These are phyloP conservation scores for Dichetophora obliterata DNA, from an alignment of 2,888 invertebrate species.

Conservation along the genomic window DNA sequence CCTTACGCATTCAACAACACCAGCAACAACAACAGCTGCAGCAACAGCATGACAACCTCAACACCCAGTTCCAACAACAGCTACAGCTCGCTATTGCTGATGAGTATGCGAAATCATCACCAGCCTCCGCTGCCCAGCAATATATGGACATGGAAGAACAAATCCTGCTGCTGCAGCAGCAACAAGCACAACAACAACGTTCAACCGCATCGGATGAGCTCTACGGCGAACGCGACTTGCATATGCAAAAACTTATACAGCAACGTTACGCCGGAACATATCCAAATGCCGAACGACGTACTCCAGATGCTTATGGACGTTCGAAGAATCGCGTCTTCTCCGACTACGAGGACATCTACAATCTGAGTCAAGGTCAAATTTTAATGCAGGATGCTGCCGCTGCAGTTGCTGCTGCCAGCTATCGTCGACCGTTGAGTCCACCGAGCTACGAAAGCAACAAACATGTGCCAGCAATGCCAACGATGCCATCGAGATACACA, in stretches of 20 bases:
- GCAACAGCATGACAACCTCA: constrained; percentile 60
- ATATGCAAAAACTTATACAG: constrained; percentile 68
- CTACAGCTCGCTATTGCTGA: constrained; percentile 66
- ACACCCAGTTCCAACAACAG: constrained; percentile 64
- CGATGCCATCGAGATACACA: constrained; percentile 66
- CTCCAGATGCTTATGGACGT: constrained; percentile 86
- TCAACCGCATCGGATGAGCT: constrained; percentile 62
- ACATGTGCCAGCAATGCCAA: constrained; percentile 66
- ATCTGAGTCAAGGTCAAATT: constrained; percentile 65
- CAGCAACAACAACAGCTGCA: constrained; percentile 57
- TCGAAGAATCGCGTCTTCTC: constrained; percentile 72
- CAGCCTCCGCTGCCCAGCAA: constrained; percentile 43
- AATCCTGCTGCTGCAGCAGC: constrained; percentile 57
- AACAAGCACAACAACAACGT: constrained; percentile 53
- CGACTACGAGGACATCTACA: constrained; percentile 86
- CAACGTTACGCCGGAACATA: constrained; percentile 58
- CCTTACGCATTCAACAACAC: constrained; percentile 61
- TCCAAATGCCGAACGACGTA: constrained; percentile 76
- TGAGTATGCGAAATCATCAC: constrained; percentile 48
- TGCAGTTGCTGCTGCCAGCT: constrained; percentile 68
- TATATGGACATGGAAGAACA: constrained; percentile 65
- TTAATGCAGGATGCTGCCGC: constrained; percentile 17
- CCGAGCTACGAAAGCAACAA: constrained; percentile 71
- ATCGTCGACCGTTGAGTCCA: constrained; percentile 76
- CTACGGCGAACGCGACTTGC: constrained; percentile 67